Conservation (phyloP, 2,113 vertebrate genomes). For the Dunckerocampus dactyliophorus region DNA sequence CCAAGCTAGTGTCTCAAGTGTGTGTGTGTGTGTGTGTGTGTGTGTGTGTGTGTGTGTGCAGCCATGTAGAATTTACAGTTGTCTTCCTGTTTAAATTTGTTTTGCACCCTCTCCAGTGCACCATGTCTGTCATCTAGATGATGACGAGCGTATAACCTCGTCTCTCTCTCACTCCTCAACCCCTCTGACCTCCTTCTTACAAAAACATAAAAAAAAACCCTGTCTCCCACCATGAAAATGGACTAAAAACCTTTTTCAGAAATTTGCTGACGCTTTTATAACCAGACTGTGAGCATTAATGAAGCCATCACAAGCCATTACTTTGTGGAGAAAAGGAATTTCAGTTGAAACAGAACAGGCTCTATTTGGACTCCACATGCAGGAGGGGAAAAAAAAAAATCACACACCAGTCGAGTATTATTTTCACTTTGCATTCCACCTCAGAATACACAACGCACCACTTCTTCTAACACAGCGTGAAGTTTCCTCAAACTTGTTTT, state of each 20-base stretch:
- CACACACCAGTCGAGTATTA: constrained; percentile 19
- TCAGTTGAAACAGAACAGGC: constrained; percentile 56
- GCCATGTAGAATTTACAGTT: constrained; percentile 39
- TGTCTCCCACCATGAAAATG: constrained; percentile 40
- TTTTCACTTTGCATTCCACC: constrained; percentile 46
- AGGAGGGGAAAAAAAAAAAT: neutral
- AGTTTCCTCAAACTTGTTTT: constrained; percentile 48
- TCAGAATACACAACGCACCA: constrained; percentile 37
- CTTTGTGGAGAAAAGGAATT: constrained; percentile 38
- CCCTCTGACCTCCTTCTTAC: neutral
- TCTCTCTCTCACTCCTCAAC: constrained; percentile 23
- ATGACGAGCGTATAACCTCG: constrained; percentile 48
- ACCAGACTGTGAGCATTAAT: constrained; percentile 67
- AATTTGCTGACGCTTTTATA: constrained; percentile 63
- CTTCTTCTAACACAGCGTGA: constrained; percentile 36
- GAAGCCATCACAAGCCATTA: constrained; percentile 65
- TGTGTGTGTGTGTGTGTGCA: constrained; percentile 12
- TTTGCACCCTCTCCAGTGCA: constrained; percentile 32
- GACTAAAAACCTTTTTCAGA: constrained; percentile 65
- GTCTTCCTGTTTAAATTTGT: constrained; percentile 55
- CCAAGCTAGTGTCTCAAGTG: constrained; percentile 29
- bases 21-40: constrained; percentile 7
- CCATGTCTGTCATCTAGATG: constrained; percentile 46
- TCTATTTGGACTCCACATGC: constrained; percentile 51
- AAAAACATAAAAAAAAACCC: constrained; percentile 18